phyloP scores from a whole-genome alignment of 1,140 invertebrate species.

The Ylistrum balloti region DNA sequence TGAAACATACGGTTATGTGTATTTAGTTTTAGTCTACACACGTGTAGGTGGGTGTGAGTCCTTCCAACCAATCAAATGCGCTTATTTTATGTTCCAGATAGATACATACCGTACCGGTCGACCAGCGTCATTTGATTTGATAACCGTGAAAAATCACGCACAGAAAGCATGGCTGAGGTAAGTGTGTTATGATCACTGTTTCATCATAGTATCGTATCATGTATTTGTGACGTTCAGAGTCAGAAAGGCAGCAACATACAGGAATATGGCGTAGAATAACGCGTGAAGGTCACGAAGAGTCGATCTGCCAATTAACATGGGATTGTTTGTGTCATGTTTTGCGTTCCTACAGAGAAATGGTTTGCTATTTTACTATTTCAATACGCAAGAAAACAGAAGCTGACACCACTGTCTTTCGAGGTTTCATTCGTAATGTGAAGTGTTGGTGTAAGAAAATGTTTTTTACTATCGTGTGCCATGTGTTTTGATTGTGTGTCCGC shows the following conservation, averaged over 20 bases:
- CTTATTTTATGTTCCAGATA: neutral
- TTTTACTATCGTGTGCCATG: neutral
- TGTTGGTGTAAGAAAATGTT: neutral
- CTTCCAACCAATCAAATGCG: neutral
- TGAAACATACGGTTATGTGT: no score
- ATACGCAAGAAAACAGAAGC: neutral
- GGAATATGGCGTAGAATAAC: neutral
- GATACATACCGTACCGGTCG: neutral
- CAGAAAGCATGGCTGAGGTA: slow-evolving; percentile 2
- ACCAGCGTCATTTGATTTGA: neutral
- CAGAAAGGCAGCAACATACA: neutral
- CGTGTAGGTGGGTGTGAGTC: neutral
- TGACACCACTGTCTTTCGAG: neutral
- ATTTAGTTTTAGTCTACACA: no score
- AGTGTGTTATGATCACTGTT: neutral
- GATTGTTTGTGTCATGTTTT: neutral
- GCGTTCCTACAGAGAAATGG: neutral
- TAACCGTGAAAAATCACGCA: neutral
- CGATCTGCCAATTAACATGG: neutral
- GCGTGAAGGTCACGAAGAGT: neutral
- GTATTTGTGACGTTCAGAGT: neutral
- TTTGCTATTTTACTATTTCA: neutral
- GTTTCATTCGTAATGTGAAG: no score
- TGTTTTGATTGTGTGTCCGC: neutral
- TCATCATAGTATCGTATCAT: neutral